Evolutionary conservation across 2,113 vertebrate genomes (phyloP).

Genomic region (Bombycilla garrulus): DNA sequence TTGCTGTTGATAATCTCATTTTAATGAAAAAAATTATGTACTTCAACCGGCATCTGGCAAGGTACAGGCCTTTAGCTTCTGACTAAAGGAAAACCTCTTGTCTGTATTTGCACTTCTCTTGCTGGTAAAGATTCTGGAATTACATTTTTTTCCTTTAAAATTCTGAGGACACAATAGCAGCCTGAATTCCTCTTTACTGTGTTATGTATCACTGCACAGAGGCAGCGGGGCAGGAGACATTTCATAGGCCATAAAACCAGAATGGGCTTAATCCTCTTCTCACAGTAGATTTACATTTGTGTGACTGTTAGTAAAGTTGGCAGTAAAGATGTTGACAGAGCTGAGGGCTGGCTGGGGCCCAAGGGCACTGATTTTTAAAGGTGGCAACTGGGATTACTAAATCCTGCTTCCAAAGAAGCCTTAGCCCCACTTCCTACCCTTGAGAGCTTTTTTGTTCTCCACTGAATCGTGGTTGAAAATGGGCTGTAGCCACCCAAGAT

Average conservation of each 20-base stretch:
- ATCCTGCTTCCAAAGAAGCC: slow-evolving; percentile 18
- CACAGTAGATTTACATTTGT: slow-evolving; percentile 55
- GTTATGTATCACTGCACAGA: not conserved
- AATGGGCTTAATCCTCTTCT: slow-evolving; percentile 53
- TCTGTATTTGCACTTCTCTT: not conserved
- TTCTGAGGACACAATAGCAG: not conserved
- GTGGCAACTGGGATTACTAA: slow-evolving; percentile 24
- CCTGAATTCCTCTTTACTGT: not conserved
- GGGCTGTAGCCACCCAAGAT: not conserved
- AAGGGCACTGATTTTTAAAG: slow-evolving; percentile 51
- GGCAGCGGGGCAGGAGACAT: not conserved
- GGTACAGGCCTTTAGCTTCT: not conserved
- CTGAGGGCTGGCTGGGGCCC: slow-evolving; percentile 29
- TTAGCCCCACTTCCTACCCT: slow-evolving; percentile 21
- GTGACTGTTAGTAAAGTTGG: slow-evolving; percentile 51
- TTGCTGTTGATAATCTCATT: slow-evolving; percentile 63
- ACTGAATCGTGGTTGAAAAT: not conserved
- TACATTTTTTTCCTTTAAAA: not conserved
- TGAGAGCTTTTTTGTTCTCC: slow-evolving; percentile 32
- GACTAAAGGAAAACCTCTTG: not conserved
- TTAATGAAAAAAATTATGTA: not conserved
- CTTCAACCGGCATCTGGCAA: slow-evolving; percentile 2
- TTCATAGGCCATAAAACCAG: slow-evolving; percentile 51
- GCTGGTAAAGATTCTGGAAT: not conserved
- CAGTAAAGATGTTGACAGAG: slow-evolving; percentile 54